These are phyloP conservation scores for Lepeophtheirus nordmannii DNA, from an alignment of 2,888 invertebrate genomes.

Conservation along the genomic window DNA sequence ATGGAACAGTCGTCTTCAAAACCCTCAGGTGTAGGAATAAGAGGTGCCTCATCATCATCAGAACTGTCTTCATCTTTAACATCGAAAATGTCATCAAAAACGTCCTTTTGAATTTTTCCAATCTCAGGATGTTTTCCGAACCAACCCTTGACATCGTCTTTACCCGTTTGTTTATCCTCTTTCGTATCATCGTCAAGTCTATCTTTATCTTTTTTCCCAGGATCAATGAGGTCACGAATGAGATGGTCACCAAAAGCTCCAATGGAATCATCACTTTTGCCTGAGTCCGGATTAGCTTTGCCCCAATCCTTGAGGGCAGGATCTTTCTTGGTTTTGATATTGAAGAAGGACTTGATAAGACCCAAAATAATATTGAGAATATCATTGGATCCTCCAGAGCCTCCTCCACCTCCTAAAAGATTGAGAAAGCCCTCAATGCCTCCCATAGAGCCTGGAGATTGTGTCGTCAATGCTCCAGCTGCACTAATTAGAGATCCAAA, in stretches of 20 bases:
- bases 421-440: conserved; percentile 5
- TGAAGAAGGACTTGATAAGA: conserved; percentile 23
- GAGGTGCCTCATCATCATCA: conserved; percentile 15
- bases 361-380: conserved; percentile 19
- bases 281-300: conserved; percentile 7
- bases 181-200: conserved; percentile 11
- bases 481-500: conserved; percentile 2
- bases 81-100: conserved; percentile 25
- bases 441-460: not conserved
- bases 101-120: conserved; percentile 24
- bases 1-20: conserved; percentile 19
- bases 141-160: conserved; percentile 24
- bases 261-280: conserved; percentile 16
- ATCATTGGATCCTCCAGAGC: conserved; percentile 16
- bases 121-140: conserved; percentile 23
- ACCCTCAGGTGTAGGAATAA: conserved; percentile 18
- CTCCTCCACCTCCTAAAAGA: conserved; percentile 21
- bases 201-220: conserved; percentile 22
- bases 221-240: conserved; percentile 20
- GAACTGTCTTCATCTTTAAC: conserved; percentile 20
- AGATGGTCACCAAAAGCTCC: conserved; percentile 12
- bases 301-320: conserved; percentile 19
- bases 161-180: not conserved
- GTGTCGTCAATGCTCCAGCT: not conserved
- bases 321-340: conserved; percentile 10